Evolutionary conservation across 2,888 invertebrate genomes (phyloP), one percentile per base, ranked within the genome.

Genomic region (Stenotaenia linearis): DNA sequence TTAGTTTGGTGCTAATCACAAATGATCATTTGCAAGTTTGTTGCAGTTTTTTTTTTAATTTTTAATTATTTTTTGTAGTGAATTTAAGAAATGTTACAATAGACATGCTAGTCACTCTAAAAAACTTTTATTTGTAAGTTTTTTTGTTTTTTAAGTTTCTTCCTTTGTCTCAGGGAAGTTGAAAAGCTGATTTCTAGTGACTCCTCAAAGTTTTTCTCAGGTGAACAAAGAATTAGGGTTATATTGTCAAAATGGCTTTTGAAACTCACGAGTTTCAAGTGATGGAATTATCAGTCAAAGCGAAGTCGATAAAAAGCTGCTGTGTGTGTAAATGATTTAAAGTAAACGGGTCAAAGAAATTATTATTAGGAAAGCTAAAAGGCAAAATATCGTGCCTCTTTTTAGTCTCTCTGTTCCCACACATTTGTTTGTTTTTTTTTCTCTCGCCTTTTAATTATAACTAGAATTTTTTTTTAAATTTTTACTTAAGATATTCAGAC

Each of bases 101-200:
- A 56, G 56, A 56, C 56, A 56, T 21, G 56, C 56, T 56, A 56
- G 56, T 56, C 56, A 56, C 40, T 40, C n/a, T n/a, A n/a, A 40
- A 40, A 1, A 10, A 18, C 21, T 56, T 21, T 18, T 56, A 12
- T 40, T 40, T 40, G 12, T 40, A 12, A 6, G 4, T 4, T 45
- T 56, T 56, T 9, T 56, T 56, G n/a, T 21, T 56, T 23, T 21
- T 21, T 56, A 23, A 9, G 56, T 56, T 56, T 56, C 56, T 56
- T 56, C 56, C 56, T 56, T 56, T 18, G 56, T 56, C 56, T 56
- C 56, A 56, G 56, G 56, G 56, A 56, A 56, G 56, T 56, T 56
- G 56, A 56, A 56, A 23, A 18, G 56, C 23, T 56, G 56, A 56
- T 56, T 56, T 56, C 56, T 56, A 56, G 56, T 56, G 56, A 56